These are phyloP conservation scores for Pelobates cultripes DNA, from an alignment of 2,797 vertebrate genomes.

Conservation along the genomic window DNA sequence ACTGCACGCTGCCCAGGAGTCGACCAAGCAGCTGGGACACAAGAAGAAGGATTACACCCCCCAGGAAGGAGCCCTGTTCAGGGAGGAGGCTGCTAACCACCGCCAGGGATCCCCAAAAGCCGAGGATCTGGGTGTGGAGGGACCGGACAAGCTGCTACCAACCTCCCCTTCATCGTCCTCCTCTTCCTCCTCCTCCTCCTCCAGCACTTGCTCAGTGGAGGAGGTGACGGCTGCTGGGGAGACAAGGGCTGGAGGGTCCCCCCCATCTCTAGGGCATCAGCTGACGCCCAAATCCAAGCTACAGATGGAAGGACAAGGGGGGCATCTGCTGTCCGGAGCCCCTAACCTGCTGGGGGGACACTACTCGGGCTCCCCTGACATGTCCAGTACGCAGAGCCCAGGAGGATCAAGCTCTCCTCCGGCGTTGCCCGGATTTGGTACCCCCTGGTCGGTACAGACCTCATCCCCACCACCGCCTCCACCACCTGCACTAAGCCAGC, in stretches of 20 bases:
- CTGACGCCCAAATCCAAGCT: slow-evolving; percentile 71
- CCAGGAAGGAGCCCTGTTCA: slow-evolving; percentile 80
- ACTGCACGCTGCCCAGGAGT: slow-evolving; percentile 63
- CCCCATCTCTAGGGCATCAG: slow-evolving; percentile 66
- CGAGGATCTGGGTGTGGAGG: slow-evolving; percentile 56
- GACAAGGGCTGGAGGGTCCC: slow-evolving; percentile 66
- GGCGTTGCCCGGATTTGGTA: slow-evolving; percentile 85
- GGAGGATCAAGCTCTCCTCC: slow-evolving; percentile 83
- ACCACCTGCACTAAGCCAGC: slow-evolving; percentile 53
- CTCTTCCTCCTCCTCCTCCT: slow-evolving; percentile 65
- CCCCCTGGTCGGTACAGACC: slow-evolving; percentile 95
- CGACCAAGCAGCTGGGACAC: slow-evolving; percentile 69
- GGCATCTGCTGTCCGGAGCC: slow-evolving; percentile 83
- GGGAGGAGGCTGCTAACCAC: slow-evolving; percentile 65
- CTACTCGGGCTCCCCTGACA: slow-evolving; percentile 86
- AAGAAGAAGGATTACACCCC: slow-evolving; percentile 73
- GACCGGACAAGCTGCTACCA: slow-evolving; percentile 59
- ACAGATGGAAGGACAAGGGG: slow-evolving; percentile 90
- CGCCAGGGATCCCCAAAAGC: slow-evolving; percentile 53
- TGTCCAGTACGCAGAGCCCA: slow-evolving; percentile 76
- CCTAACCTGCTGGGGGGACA: slow-evolving; percentile 74
- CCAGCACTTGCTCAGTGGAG: slow-evolving; percentile 63
- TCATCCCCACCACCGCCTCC: slow-evolving; percentile 86
- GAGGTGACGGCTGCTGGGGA: slow-evolving; percentile 71
- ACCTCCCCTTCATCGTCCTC: slow-evolving; percentile 59